Evolutionary conservation across 2,888 invertebrate species (phyloP).

Genomic region (Lampropteryx suffumata): DNA sequence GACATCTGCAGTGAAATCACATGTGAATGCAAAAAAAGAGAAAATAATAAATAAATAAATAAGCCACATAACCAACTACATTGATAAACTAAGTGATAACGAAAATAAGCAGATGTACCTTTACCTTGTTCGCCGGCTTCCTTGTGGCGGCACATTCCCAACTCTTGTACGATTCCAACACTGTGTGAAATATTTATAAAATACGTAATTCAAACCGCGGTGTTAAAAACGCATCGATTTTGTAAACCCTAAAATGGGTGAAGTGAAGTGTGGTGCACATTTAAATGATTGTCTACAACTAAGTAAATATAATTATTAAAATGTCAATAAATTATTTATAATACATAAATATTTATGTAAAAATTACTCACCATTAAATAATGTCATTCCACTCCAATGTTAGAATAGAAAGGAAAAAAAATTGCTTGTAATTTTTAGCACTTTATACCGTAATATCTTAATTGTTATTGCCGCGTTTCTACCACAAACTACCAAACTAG

Average conservation of each 20-base stretch:
- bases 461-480: slow-evolving; percentile 38
- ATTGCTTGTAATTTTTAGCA: slow-evolving; percentile 45
- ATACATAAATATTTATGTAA: slow-evolving; percentile 30
- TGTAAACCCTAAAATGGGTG: slow-evolving; percentile 47
- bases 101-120: slow-evolving; percentile 68
- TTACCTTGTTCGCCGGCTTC: slow-evolving; percentile 40
- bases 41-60: slow-evolving; percentile 77
- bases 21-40: slow-evolving; percentile 79
- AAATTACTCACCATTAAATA: slow-evolving; percentile 64
- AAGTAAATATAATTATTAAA: slow-evolving; percentile 46
- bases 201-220: slow-evolving; percentile 39
- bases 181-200: slow-evolving; percentile 43
- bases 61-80: slow-evolving; percentile 79
- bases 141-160: slow-evolving; percentile 41
- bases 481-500: slow-evolving; percentile 41
- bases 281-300: slow-evolving; percentile 48
- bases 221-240: slow-evolving; percentile 40
- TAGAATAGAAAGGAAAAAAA: slow-evolving; percentile 42
- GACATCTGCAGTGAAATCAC: slow-evolving; percentile 81
- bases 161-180: slow-evolving; percentile 60
- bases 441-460: slow-evolving; percentile 44
- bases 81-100: slow-evolving; percentile 49
- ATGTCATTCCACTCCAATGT: slow-evolving; percentile 56
- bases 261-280: slow-evolving; percentile 58
- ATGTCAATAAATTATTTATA: slow-evolving; percentile 36